Evolutionary conservation across 1,140 invertebrate genomes (phyloP).

Genomic region (Rhopalosiphum maidis): DNA sequence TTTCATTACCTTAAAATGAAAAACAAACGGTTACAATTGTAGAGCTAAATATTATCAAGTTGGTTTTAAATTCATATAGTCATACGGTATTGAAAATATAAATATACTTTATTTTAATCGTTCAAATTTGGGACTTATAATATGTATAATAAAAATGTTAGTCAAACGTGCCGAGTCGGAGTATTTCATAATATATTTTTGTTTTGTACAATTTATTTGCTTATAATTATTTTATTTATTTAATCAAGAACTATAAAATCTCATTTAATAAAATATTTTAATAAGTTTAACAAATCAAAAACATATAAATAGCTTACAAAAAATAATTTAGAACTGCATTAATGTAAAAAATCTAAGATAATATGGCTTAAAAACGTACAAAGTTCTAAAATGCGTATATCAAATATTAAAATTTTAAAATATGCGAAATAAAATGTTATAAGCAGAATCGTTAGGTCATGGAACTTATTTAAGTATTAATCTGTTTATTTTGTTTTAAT

Average conservation of each 20-base stretch:
- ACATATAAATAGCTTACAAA: neutral
- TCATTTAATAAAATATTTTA: neutral
- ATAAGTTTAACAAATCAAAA: neutral
- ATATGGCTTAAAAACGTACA: neutral
- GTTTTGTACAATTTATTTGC: too few relatives aligned
- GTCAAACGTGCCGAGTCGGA: neutral
- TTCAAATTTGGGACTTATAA: neutral
- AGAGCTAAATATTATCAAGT: too few relatives aligned
- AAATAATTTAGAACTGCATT: neutral
- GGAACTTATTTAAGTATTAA: neutral
- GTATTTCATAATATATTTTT: neutral
- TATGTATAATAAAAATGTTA: neutral
- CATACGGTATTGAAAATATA: neutral
- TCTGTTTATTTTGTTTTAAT: neutral
- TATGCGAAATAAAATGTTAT: too few relatives aligned
- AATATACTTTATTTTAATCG: neutral
- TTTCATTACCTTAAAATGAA: neutral
- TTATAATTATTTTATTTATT: too few relatives aligned
- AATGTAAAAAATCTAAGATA: too few relatives aligned
- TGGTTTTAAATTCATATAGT: too few relatives aligned
- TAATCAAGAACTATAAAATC: too few relatives aligned
- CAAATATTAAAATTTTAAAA: neutral
- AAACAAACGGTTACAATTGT: neutral
- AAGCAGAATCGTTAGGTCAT: neutral
- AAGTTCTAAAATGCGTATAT: neutral